phyloP scores from a whole-genome alignment of 2,113 vertebrate genomes.

The Aptenodytes patagonicus region DNA sequence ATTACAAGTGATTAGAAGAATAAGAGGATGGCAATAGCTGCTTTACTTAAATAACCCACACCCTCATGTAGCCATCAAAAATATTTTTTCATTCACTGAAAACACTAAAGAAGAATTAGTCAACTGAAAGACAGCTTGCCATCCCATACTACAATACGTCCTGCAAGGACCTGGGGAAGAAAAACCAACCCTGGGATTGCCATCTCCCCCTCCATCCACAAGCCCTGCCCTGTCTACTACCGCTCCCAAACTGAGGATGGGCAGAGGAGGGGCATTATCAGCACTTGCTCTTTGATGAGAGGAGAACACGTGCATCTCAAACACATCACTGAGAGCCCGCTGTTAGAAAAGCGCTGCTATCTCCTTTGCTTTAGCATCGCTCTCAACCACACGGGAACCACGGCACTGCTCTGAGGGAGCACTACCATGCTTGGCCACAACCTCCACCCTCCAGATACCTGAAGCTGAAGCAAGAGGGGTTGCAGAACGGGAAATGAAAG shows the following conservation, averaged over 20 bases:
- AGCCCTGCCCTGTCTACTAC: neutral
- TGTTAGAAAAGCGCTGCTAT: rapidly evolving
- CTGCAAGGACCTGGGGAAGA: neutral
- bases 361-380: neutral
- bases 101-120: neutral
- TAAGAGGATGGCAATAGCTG: neutral
- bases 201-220: neutral
- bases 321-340: neutral
- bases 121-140: neutral
- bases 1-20: neutral
- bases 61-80: neutral
- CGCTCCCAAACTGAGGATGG: neutral
- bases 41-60: neutral
- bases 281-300: neutral
- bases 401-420: neutral
- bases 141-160: neutral
- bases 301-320: neutral
- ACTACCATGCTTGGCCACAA: neutral
- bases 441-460: neutral
- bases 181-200: neutral
- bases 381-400: neutral
- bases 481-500: neutral
- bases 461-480: neutral
- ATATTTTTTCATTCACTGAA: neutral
- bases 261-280: neutral